phyloP scores from a whole-genome alignment of 2,113 vertebrate species.

The Eurystomus gularis region DNA sequence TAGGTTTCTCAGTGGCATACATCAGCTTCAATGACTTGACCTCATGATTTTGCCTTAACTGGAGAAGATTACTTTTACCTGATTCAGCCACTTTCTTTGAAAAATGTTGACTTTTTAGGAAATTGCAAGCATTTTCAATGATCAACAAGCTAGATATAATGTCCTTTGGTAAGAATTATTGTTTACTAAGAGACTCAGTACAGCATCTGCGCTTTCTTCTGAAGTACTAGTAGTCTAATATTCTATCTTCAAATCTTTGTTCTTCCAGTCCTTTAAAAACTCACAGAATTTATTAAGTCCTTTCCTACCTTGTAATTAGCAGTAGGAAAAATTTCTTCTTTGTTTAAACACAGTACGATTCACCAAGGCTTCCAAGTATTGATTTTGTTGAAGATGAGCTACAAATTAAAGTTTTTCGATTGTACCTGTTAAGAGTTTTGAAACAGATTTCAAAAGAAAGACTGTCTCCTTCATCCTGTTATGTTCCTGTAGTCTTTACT shows the following conservation, averaged over 20 bases:
- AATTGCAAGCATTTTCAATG: background rate
- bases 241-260: background rate
- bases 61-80: background rate
- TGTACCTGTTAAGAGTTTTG: background rate
- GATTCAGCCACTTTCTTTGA: background rate
- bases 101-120: constrained; percentile 18
- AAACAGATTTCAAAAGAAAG: background rate
- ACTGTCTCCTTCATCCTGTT: background rate
- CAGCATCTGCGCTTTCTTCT: background rate
- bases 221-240: background rate
- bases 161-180: background rate
- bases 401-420: constrained; percentile 9
- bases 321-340: background rate
- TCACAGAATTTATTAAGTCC: background rate
- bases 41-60: background rate
- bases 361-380: background rate
- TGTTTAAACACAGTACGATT: background rate
- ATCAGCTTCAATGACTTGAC: background rate
- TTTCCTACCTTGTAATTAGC: background rate
- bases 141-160: background rate
- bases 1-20: background rate
- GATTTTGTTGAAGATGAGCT: constrained; percentile 29
- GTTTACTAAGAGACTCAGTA: background rate
- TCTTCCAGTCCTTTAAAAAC: background rate
- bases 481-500: background rate